A percentile compares a stretch with the other conserved stretches of the same genome.
Conservation (phyloP, 30 jellyfish, hydroid and myxozoan species). For the Hydra vulgaris region DNA sequence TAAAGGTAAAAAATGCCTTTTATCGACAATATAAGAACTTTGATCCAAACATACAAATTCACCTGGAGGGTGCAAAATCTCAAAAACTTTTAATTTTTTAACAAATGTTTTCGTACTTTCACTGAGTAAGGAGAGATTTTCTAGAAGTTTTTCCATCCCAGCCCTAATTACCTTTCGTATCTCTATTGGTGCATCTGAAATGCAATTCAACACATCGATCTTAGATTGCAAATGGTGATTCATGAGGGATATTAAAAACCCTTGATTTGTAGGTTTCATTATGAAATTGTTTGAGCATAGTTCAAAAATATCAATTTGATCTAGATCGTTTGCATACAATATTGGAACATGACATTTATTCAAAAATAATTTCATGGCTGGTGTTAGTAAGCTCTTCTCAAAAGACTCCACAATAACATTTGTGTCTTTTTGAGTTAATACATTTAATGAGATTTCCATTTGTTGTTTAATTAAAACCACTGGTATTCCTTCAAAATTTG, state of each 20-base stretch:
- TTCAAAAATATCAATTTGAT: not conserved
- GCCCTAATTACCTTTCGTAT: not conserved
- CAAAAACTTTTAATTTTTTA: not conserved
- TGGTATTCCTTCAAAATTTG: conserved; percentile 40
- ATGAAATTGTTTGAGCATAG: not conserved
- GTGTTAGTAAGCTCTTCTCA: conserved; percentile 8
- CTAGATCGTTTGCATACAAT: not conserved
- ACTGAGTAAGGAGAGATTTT: not conserved
- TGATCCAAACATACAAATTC: not conserved
- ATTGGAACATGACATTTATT: not conserved
- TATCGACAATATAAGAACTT: not conserved
- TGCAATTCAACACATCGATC: not conserved
- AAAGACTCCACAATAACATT: conserved; percentile 14
- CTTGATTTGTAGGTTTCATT: not conserved
- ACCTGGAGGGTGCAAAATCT: not conserved
- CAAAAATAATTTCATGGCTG: not conserved
- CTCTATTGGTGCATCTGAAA: not conserved
- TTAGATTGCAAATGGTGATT: not conserved
- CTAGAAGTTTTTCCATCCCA: not conserved
- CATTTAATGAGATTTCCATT: not conserved
- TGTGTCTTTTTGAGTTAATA: not conserved
- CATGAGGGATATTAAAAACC: not conserved
- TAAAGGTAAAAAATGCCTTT: not conserved
- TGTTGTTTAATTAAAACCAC: conserved; percentile 11
- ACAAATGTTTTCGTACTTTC: not conserved